Evolutionary conservation across 1,140 invertebrate genomes (phyloP).

Genomic region (Neotoxoptera formosana): DNA sequence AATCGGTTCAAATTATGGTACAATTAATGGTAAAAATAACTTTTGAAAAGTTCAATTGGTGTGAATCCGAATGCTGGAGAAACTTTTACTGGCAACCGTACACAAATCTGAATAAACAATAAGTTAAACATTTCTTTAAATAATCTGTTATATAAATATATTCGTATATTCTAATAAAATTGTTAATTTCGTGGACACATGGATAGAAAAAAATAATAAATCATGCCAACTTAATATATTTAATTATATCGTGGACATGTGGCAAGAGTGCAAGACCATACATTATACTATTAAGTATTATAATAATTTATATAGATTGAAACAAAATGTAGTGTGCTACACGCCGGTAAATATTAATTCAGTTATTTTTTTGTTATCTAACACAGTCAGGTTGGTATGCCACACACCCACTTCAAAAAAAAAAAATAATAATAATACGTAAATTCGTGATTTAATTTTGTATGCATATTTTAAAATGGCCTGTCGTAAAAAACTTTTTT

Average conservation of each 20-base stretch:
- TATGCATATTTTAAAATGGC: neutral
- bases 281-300: neutral
- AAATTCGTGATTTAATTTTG: slow-evolving; percentile 36
- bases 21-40: too few relatives aligned
- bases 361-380: slow-evolving; percentile 17
- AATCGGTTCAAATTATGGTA: too few relatives aligned
- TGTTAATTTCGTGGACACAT: too few relatives aligned
- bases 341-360: neutral
- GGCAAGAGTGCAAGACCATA: too few relatives aligned
- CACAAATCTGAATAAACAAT: neutral
- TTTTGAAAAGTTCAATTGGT: too few relatives aligned
- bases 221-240: neutral
- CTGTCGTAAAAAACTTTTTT: slow-evolving; percentile 45
- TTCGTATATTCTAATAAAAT: neutral
- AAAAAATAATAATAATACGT: neutral
- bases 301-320: neutral
- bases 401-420: neutral
- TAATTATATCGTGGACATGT: neutral
- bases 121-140: neutral
- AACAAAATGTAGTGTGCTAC: neutral
- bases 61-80: too few relatives aligned
- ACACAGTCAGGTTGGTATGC: neutral
- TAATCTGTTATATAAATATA: neutral
- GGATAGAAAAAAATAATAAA: neutral
- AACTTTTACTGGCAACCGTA: neutral